phyloP scores from a whole-genome alignment of 2,888 invertebrate genomes.

The Scaeva pyrastri region DNA sequence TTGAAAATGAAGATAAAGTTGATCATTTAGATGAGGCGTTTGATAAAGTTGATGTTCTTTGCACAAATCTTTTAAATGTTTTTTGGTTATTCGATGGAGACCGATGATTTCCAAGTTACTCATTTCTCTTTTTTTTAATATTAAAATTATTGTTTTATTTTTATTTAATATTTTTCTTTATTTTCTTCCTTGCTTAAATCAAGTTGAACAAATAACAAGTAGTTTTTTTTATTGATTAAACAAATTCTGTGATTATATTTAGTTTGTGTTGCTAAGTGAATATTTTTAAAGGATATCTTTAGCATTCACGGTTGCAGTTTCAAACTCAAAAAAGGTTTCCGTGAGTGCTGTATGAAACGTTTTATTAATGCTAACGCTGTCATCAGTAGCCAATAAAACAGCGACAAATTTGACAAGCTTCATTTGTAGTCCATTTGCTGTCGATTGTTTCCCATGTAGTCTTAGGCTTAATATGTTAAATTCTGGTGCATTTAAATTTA shows the following conservation, averaged over 20 bases:
- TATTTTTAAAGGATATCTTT: background rate
- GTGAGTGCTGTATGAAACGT: too few relatives aligned
- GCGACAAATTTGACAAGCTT: too few relatives aligned
- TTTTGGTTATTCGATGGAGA: constrained; percentile 90
- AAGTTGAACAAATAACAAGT: constrained; percentile 34
- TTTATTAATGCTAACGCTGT: too few relatives aligned
- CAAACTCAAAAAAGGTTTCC: background rate
- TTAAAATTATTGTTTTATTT: constrained; percentile 11
- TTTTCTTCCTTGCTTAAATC: background rate
- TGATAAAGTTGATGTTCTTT: constrained; percentile 93
- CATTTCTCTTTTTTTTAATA: constrained; percentile 31
- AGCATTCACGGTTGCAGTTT: background rate
- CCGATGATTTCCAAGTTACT: constrained; percentile 79
- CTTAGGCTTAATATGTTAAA: too few relatives aligned
- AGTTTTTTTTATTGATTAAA: constrained; percentile 60
- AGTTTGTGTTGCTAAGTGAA: constrained; percentile 32
- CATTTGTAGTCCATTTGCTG: too few relatives aligned
- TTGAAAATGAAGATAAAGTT: constrained; percentile 96
- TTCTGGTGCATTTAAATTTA: too few relatives aligned
- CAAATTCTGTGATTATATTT: constrained; percentile 17
- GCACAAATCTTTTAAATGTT: constrained; percentile 91
- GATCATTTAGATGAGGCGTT: constrained; percentile 96
- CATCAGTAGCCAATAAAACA: too few relatives aligned
- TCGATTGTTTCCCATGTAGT: too few relatives aligned
- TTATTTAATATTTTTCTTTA: background rate